Evolutionary conservation across 2,888 invertebrate species (phyloP).

Genomic region (Anorthoa munda): DNA sequence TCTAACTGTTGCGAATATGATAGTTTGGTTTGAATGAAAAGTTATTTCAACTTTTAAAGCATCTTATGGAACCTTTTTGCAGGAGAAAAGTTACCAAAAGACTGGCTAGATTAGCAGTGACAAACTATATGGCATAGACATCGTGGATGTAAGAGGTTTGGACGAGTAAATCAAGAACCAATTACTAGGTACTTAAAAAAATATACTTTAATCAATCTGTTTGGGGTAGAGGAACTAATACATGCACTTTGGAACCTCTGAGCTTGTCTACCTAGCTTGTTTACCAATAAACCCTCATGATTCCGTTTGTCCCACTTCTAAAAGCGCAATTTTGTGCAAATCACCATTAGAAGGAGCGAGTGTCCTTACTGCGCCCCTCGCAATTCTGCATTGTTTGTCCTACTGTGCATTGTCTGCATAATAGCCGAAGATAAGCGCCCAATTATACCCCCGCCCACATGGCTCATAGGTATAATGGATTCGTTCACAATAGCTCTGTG

Average conservation of each 20-base stretch:
- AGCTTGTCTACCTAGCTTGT: constrained; percentile 1
- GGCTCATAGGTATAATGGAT: constrained; percentile 39
- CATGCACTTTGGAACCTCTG: background rate
- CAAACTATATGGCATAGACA: background rate
- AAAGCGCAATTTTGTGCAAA: constrained; percentile 46
- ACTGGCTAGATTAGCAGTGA: background rate
- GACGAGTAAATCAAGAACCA: no score
- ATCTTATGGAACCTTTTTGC: background rate
- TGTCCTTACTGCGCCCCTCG: constrained; percentile 48
- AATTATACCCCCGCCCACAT: constrained; percentile 62
- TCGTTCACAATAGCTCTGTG: constrained; percentile 49
- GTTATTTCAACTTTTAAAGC: background rate
- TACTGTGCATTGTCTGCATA: constrained; percentile 56
- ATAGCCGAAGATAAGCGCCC: constrained; percentile 56
- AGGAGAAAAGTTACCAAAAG: background rate
- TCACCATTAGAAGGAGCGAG: constrained; percentile 29
- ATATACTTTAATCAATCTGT: no score
- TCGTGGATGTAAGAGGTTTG: no score
- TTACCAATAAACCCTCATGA: background rate
- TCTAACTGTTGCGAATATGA: constrained; percentile 3
- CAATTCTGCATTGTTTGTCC: constrained; percentile 49
- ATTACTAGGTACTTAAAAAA: no score
- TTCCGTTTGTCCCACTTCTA: background rate
- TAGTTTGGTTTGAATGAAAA: background rate
- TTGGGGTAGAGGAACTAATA: background rate